Evolutionary conservation across 2,797 vertebrate species (phyloP).

Genomic region (Chloroceryle amazona): DNA sequence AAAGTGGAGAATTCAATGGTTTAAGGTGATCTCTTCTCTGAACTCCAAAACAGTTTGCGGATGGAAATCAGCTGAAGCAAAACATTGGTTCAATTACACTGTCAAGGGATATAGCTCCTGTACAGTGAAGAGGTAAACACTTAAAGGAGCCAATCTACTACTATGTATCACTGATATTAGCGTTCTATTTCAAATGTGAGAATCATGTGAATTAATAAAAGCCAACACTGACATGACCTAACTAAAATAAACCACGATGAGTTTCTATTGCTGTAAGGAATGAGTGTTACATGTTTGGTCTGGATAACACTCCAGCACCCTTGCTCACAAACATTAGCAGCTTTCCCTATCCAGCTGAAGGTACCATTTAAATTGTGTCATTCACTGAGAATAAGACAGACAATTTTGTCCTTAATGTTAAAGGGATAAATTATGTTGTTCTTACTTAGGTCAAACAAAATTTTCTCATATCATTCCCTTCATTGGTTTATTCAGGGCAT

Average conservation of each 20-base stretch:
- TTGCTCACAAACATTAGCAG: neutral
- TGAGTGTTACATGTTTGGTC: neutral
- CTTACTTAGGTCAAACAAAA: neutral
- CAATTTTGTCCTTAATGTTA: neutral
- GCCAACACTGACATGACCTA: neutral
- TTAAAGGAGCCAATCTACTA: conserved; percentile 59
- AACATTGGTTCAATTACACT: conserved; percentile 50
- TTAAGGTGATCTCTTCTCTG: conserved; percentile 74
- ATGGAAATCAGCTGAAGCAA: conserved; percentile 74
- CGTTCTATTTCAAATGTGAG: conserved; percentile 46
- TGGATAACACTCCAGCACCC: neutral
- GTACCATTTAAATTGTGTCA: neutral
- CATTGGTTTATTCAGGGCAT: neutral
- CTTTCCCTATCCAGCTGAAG: neutral
- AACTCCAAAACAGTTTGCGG: conserved; percentile 68
- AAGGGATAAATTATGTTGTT: neutral
- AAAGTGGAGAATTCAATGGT: conserved; percentile 71
- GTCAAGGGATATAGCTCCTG: conserved; percentile 40
- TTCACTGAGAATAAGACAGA: neutral
- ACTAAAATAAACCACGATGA: conserved; percentile 47
- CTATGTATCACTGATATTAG: conserved; percentile 24
- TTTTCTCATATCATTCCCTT: neutral
- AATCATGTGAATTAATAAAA: conserved; percentile 60
- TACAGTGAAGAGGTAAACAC: conserved; percentile 76
- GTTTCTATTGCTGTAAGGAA: conserved; percentile 16